Conservation (phyloP, 2,888 invertebrate genomes). For the Folsomia candida region DNA sequence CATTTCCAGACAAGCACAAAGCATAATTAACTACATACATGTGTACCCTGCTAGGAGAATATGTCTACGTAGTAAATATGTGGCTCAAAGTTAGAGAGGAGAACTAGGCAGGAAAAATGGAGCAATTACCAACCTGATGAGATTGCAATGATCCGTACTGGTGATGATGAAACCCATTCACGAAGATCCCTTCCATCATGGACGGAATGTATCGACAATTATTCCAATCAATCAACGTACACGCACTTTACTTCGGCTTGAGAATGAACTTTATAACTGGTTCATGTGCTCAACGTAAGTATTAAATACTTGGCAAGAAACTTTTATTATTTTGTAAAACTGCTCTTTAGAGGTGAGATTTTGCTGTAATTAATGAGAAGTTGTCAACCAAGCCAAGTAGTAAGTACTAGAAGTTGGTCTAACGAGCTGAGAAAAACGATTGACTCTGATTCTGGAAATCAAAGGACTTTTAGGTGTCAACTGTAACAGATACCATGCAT, state of each 20-base stretch:
- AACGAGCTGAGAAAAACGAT: not conserved
- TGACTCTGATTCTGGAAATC: slow-evolving; percentile 11
- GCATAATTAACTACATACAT: not conserved
- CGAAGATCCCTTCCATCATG: slow-evolving; percentile 48
- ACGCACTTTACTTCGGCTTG: not conserved
- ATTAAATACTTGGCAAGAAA: no score
- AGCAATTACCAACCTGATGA: slow-evolving; percentile 31
- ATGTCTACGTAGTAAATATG: not conserved
- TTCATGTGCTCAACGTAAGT: no score
- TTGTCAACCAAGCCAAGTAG: no score
- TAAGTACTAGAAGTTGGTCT: not conserved
- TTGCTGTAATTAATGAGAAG: not conserved
- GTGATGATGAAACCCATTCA: slow-evolving; percentile 46
- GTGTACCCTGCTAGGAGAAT: not conserved
- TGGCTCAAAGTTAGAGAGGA: not conserved
- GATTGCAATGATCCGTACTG: slow-evolving; percentile 48
- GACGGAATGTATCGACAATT: not conserved
- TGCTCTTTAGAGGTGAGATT: no score
- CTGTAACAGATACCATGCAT: not conserved
- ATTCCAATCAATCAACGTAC: not conserved
- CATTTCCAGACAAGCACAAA: not conserved
- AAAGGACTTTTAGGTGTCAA: slow-evolving; percentile 14
- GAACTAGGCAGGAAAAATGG: not conserved
- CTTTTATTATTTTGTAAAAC: no score
- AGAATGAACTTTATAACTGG: no score